phyloP scores from a whole-genome alignment of 2,797 vertebrate species.

The Catharus ustulatus region DNA sequence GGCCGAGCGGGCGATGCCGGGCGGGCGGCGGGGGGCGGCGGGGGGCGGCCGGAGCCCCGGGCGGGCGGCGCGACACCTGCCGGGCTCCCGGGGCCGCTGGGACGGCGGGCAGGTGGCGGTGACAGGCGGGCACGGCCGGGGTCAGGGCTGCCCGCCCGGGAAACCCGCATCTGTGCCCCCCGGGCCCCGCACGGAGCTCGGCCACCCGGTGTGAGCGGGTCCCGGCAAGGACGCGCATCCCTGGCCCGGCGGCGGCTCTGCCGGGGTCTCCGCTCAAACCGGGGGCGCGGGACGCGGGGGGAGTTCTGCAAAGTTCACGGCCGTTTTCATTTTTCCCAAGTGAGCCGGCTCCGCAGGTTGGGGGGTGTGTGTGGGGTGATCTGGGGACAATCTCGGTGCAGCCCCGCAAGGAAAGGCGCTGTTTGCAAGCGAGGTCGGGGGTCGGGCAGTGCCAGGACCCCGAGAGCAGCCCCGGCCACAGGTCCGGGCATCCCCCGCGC shows the following conservation, averaged over 20 bases:
- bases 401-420: neutral
- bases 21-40: neutral
- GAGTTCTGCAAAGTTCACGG: neutral
- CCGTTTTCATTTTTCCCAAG: neutral
- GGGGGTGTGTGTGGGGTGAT: neutral
- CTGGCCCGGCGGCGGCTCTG: neutral
- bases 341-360: neutral
- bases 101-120: constrained; percentile 65
- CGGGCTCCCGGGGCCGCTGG: constrained; percentile 8
- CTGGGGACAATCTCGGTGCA: neutral
- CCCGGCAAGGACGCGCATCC: neutral
- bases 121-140: neutral
- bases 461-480: neutral
- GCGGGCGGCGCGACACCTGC: constrained; percentile 59
- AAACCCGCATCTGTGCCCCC: neutral
- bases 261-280: neutral
- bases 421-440: neutral
- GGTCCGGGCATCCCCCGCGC: neutral
- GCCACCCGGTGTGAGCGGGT: neutral
- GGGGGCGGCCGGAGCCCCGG: neutral
- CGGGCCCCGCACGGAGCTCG: neutral
- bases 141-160: neutral
- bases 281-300: neutral
- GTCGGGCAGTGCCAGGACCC: neutral
- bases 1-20: neutral